Evolutionary conservation across 2,888 invertebrate species (phyloP), one percentile per base, ranked within the genome.

Genomic region (Apamea crenata): DNA sequence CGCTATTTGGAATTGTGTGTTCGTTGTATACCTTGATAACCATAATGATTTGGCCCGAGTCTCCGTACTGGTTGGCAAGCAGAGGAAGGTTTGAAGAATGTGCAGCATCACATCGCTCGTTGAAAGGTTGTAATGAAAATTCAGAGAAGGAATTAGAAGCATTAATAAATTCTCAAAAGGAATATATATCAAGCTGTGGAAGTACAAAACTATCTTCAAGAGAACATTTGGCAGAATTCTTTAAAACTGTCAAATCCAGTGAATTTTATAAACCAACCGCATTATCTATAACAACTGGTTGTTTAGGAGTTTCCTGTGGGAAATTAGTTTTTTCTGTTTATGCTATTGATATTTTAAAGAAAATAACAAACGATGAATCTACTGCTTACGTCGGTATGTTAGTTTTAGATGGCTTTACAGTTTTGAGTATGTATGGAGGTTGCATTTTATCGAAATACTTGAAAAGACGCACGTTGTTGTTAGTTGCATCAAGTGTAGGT

Each of bases 341-440:
- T 56, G 93, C 92, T 10, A 84, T 94, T 47, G 94, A 94, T 80
- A 91, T 94, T 50, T 85, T 93, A 40, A 93, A 91, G 72, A 91
- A 91, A 72, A 93, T 94, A 29, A 93, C 92, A 0, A 69, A 79
- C 0, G 90, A 82, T 53, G 92, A 93, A 80, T 74, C 83, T 0
- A 89, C 90, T 0, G 93, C 94, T 0, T 94, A 94, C n/a, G 84
- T 79, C 0, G 91, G 88, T 6, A 93, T 94, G 92, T 78, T 94
- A 29, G 90, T 93, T 66, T 84, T 94, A 69, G 94, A 94, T 69
- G 94, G 93, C 1, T 80, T 94, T 0, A 92, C 94, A 25, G 90
- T 94, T 2, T 16, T 89, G 0, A 90, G 92, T 69, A 92, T 92
- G 91, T 93, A 93, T 47, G 79, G 36, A 63, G 91, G 92, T 14